Conservation (phyloP, 2,888 invertebrate genomes). For the Lepidonotus clava region DNA sequence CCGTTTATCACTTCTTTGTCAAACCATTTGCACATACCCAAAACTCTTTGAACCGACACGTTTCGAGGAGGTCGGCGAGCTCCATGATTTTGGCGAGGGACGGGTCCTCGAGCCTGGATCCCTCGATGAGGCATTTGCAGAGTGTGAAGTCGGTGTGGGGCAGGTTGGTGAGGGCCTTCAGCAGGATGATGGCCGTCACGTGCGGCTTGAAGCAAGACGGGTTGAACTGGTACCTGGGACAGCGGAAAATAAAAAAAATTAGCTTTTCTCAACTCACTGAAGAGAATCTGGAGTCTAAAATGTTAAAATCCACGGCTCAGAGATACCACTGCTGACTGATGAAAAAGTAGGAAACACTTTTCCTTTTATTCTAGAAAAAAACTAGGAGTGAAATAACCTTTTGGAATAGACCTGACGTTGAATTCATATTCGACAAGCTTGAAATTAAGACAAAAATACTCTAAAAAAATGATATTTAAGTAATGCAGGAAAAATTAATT, state of each 20-base stretch:
- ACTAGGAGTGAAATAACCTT: no score
- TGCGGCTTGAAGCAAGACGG: conserved; percentile 88
- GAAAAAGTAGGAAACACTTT: no score
- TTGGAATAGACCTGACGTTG: no score
- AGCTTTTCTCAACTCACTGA: background rate
- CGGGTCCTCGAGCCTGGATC: conserved; percentile 87
- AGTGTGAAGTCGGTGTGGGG: conserved; percentile 98
- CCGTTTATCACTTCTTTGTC: background rate
- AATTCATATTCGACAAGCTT: no score
- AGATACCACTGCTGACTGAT: background rate
- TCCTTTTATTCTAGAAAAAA: no score
- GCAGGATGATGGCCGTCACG: conserved; percentile 91
- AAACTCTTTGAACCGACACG: conserved; percentile 94
- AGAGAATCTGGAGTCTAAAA: background rate
- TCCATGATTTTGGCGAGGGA: conserved; percentile 93
- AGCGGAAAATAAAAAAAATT: background rate
- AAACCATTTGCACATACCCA: conserved; percentile 83
- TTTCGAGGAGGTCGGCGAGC: conserved; percentile 94
- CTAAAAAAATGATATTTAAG: no score
- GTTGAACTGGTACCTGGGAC: conserved; percentile 91
- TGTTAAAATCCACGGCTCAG: background rate
- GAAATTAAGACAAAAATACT: no score
- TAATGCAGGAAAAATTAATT: no score
- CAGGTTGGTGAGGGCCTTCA: conserved; percentile 97
- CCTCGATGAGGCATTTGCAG: conserved; percentile 96